Evolutionary conservation across 2,797 vertebrate species (phyloP).

Genomic region (Mormyrops attenuatus): DNA sequence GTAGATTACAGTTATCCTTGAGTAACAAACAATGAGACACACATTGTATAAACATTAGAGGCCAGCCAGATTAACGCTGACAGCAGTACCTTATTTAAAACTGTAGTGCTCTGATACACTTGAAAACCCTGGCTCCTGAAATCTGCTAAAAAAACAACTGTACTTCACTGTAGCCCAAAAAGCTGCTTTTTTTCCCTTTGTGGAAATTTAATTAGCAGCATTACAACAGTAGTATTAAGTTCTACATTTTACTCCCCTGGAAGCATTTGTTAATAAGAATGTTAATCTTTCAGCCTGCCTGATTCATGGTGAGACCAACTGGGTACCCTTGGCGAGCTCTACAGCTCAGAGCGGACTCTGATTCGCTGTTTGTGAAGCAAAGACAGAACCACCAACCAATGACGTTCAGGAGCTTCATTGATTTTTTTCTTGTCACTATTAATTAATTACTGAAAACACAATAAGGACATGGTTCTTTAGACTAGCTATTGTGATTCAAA

Average conservation of each 20-base stretch:
- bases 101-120: background rate
- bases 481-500: background rate
- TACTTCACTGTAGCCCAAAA: background rate
- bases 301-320: slow-evolving; percentile 3
- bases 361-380: slow-evolving; percentile 6
- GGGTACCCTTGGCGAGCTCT: background rate
- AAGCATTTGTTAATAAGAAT: slow-evolving; percentile 12
- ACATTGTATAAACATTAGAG: background rate
- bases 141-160: background rate
- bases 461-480: background rate
- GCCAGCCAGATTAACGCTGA: background rate
- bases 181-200: background rate
- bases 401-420: background rate
- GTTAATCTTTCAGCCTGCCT: background rate
- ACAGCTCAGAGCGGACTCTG: background rate
- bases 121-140: background rate
- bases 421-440: background rate
- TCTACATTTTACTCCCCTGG: background rate
- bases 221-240: background rate
- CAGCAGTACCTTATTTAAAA: background rate
- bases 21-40: background rate
- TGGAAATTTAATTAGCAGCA: slow-evolving; percentile 18
- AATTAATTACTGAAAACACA: background rate
- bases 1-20: slow-evolving; percentile 11
- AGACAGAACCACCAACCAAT: background rate